A percentile compares a stretch with the other conserved stretches of the same genome.
phyloP scores from a whole-genome alignment of 2,888 invertebrate species.

The Netelia inedita region DNA sequence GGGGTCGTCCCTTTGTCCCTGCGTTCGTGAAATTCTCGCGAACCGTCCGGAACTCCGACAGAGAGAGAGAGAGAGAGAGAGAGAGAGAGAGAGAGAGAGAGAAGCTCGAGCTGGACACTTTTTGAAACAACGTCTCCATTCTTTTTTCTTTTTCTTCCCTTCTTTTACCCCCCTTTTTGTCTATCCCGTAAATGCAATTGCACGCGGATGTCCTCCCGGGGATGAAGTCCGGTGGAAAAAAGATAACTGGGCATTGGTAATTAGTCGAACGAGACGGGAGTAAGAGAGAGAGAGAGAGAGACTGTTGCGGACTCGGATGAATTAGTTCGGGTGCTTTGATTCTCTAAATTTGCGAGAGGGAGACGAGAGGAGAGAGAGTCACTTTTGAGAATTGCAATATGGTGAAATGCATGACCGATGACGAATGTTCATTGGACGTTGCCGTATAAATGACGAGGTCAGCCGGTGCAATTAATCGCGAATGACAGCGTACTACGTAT shows the following conservation, averaged over 20 bases:
- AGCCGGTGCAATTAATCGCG: constrained; percentile 75
- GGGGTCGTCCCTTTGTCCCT: constrained; percentile 81
- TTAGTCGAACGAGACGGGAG: background rate
- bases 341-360: background rate
- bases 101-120: constrained; percentile 55
- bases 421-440: constrained; percentile 74
- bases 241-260: constrained; percentile 10
- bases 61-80: constrained; percentile 48
- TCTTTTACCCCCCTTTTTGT: background rate
- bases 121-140: constrained; percentile 54
- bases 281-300: background rate
- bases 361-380: background rate
- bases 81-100: constrained; percentile 43
- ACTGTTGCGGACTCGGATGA: background rate
- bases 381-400: constrained; percentile 40
- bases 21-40: constrained; percentile 67
- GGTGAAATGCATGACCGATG: constrained; percentile 57
- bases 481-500: constrained; percentile 37
- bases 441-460: constrained; percentile 79
- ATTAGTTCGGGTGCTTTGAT: constrained; percentile 36
- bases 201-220: background rate
- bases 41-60: constrained; percentile 64
- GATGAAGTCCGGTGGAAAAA: constrained; percentile 8
- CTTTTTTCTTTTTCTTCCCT: constrained; percentile 7
- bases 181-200: constrained; percentile 5